These are phyloP conservation scores for Andrena haemorrhoa DNA, from an alignment of 2,888 invertebrate genomes.

Conservation along the genomic window DNA sequence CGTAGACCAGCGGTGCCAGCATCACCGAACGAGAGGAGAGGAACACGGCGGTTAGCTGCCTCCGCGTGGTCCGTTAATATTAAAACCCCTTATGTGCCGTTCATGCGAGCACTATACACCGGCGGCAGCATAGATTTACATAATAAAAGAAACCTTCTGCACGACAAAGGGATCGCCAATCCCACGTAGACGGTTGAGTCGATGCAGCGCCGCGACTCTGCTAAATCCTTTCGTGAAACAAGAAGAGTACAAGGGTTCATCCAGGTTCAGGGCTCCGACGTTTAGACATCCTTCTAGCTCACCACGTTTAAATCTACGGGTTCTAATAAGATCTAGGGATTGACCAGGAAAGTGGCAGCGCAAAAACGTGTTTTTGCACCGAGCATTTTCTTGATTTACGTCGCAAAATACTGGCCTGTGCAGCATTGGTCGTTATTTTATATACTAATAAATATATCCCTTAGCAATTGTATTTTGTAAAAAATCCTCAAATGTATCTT, in stretches of 20 bases:
- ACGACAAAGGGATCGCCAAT: constrained; percentile 64
- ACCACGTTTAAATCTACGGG: neutral
- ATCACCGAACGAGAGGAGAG: constrained; percentile 15
- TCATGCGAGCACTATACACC: constrained; percentile 59
- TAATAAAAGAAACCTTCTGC: constrained; percentile 74
- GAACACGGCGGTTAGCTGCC: constrained; percentile 41
- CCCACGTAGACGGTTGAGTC: constrained; percentile 16
- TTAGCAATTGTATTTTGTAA: too few species aligned
- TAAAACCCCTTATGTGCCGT: constrained; percentile 77
- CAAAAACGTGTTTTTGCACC: too few species aligned
- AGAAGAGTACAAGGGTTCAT: neutral
- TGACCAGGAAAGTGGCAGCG: too few species aligned
- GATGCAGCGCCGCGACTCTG: neutral
- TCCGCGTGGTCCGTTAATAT: constrained; percentile 76
- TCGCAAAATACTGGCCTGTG: too few species aligned
- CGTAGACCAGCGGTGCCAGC: constrained; percentile 46
- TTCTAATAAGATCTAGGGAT: neutral
- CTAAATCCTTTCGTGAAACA: constrained; percentile 30
- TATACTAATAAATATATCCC: too few species aligned
- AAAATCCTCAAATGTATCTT: too few species aligned
- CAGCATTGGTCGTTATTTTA: too few species aligned
- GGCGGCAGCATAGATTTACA: constrained; percentile 76
- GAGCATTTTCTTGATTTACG: too few species aligned
- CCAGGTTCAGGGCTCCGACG: too few species aligned
- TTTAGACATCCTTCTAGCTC: neutral